Evolutionary conservation across 2,113 vertebrate genomes (phyloP).

Genomic region (Chaetops frenatus): DNA sequence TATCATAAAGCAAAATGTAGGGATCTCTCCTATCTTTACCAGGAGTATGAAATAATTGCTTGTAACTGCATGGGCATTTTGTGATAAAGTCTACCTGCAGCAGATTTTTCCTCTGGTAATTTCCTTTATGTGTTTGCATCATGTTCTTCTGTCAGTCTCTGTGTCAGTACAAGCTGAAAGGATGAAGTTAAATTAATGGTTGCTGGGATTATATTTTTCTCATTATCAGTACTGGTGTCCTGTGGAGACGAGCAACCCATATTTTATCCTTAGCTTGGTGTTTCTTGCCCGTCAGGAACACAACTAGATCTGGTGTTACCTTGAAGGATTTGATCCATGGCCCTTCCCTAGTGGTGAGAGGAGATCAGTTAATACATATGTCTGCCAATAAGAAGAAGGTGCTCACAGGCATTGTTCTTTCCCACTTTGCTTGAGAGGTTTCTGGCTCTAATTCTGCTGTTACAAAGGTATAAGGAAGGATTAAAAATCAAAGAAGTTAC

Average conservation of each 20-base stretch:
- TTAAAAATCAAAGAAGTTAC: not conserved
- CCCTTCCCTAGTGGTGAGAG: not conserved
- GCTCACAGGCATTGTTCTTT: not conserved
- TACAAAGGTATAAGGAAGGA: not conserved
- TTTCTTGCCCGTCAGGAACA: constrained; percentile 14
- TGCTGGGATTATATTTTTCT: not conserved
- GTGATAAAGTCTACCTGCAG: not conserved
- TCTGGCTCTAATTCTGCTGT: not conserved
- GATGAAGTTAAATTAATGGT: not conserved
- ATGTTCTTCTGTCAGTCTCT: not conserved
- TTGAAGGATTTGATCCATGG: not conserved
- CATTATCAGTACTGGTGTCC: not conserved
- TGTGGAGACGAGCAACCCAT: constrained; percentile 5
- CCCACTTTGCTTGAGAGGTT: not conserved
- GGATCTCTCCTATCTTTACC: not conserved
- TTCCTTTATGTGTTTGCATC: constrained; percentile 1
- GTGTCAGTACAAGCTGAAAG: not conserved
- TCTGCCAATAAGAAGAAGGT: not conserved
- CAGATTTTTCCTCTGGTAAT: not conserved
- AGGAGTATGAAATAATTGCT: not conserved
- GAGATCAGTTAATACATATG: not conserved
- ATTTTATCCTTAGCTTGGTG: not conserved
- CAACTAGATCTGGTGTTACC: not conserved
- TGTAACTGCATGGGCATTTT: not conserved
- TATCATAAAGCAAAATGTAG: not conserved